A percentile compares a stretch with the other conserved stretches of the same genome.
These are phyloP conservation scores for Teinopalpus imperialis DNA, from an alignment of 2,888 invertebrate genomes.

Conservation along the genomic window DNA sequence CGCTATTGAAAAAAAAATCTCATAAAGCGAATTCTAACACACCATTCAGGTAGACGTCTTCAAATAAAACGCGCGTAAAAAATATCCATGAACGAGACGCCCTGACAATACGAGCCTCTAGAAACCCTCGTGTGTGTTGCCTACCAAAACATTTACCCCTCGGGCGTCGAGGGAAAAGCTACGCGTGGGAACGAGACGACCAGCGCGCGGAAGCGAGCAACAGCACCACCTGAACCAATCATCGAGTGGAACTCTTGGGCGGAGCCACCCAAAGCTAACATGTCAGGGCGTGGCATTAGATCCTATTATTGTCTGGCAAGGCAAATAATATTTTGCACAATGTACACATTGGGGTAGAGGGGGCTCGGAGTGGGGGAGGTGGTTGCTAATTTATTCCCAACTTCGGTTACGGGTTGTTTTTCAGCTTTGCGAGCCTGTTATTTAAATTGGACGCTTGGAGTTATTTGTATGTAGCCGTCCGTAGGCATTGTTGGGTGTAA, in stretches of 20 bases:
- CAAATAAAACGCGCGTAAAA: slow-evolving; percentile 75
- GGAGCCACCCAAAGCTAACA: slow-evolving; percentile 76
- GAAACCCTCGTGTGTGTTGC: slow-evolving; percentile 80
- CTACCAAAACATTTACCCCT: slow-evolving; percentile 82
- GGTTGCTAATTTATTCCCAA: slow-evolving; percentile 80
- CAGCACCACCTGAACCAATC: slow-evolving; percentile 54
- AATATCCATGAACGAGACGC: slow-evolving; percentile 64
- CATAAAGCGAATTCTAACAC: slow-evolving; percentile 77
- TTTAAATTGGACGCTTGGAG: slow-evolving; percentile 78
- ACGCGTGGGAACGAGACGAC: slow-evolving; percentile 52
- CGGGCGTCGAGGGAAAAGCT: slow-evolving; percentile 78
- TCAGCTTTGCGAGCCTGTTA: slow-evolving; percentile 81
- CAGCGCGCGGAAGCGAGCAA: slow-evolving; percentile 43
- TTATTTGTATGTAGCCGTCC: slow-evolving; percentile 74
- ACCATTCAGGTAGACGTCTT: slow-evolving; percentile 75
- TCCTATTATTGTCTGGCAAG: slow-evolving; percentile 84
- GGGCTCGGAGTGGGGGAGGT: slow-evolving; percentile 51
- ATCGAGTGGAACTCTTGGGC: slow-evolving; percentile 47
- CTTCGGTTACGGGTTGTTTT: slow-evolving; percentile 81
- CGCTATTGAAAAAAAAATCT: slow-evolving; percentile 68
- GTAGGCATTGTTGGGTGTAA: slow-evolving; percentile 69
- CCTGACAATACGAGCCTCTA: slow-evolving; percentile 72
- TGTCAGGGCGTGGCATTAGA: slow-evolving; percentile 80
- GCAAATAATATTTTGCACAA: slow-evolving; percentile 89
- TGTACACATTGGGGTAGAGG: slow-evolving; percentile 84